Evolutionary conservation across 2,888 invertebrate genomes (phyloP), one percentile per base, ranked within the genome.

Genomic region (Lasioglossum villosulum): DNA sequence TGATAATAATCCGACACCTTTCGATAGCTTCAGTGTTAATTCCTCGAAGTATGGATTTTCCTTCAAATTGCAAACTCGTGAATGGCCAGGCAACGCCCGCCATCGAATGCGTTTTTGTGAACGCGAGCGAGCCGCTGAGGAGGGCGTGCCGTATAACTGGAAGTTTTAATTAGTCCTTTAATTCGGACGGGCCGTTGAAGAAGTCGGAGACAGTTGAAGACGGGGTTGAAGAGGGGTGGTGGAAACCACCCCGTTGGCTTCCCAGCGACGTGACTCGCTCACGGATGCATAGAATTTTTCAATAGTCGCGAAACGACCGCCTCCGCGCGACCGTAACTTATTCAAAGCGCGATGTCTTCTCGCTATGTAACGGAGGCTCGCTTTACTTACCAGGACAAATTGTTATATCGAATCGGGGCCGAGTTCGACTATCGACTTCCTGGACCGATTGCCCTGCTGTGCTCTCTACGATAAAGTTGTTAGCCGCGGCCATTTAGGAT

Each of bases 201-300:
- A 39, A 39, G 37, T 30, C 30, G 30, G 66, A 30, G 66, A 27
- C 30, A 66, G 66, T 19, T 66, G 66, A 66, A 66, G 66, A 34
- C 19, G 8, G 45, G 12, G 10, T 27, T 8, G 16, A 10, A 2
- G 2, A 3, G 8, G 23, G 52, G 23, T 0, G 10, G 3, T 23
- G 52, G 4, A 52, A 52, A 52, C 52, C 52, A 52, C 52, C 52
- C 52, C 23, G 2, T 52, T 10, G n/a, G 52, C 10, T 52, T 52
- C n/a, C 19, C 56, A 39, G 30, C n/a, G 23, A 37, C 66, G 52
- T 30, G 52, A 52, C 74, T 39, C 73, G 66, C 73, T 74, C 73
- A 48, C 66, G 34, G 48, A 74, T 73, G 79, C 74, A 79, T 74
- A 74, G 73, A 79, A 79, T 74, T 52, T 79, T 74, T 74, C 79